A percentile compares a stretch with the other conserved stretches of the same genome.
Conservation (phyloP, 2,113 vertebrate genomes). For the Loxodonta africana region DNA sequence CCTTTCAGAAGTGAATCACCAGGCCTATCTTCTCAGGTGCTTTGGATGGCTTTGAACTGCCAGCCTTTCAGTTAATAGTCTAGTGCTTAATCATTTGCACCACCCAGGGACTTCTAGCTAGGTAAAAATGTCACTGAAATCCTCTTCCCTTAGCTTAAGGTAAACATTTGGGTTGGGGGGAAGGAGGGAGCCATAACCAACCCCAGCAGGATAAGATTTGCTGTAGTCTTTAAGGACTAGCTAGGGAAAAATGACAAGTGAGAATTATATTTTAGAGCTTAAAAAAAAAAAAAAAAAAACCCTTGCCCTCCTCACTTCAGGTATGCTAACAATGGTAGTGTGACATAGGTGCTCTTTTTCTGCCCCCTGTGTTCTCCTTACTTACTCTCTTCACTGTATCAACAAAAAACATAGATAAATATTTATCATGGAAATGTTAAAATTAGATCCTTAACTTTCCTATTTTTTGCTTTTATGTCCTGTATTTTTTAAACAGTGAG, state of each 20-base stretch:
- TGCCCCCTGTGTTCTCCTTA: not conserved
- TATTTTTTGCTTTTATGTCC: not conserved
- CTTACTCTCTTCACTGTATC: not conserved
- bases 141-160: not conserved
- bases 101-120: not conserved
- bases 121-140: not conserved
- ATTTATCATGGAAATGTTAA: not conserved
- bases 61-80: not conserved
- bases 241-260: not conserved
- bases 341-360: not conserved
- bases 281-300: not conserved
- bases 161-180: not conserved
- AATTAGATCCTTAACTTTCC: not conserved
- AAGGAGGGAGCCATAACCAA: not conserved
- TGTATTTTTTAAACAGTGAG: not conserved
- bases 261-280: not conserved
- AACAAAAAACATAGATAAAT: not conserved
- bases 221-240: not conserved
- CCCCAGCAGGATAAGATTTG: not conserved
- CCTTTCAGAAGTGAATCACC: not conserved
- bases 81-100: not conserved
- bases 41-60: not conserved
- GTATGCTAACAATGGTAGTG: not conserved
- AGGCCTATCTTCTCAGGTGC: not conserved
- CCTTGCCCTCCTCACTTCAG: not conserved